Conservation (phyloP, 2,113 vertebrate species). For the Pipra filicauda region DNA sequence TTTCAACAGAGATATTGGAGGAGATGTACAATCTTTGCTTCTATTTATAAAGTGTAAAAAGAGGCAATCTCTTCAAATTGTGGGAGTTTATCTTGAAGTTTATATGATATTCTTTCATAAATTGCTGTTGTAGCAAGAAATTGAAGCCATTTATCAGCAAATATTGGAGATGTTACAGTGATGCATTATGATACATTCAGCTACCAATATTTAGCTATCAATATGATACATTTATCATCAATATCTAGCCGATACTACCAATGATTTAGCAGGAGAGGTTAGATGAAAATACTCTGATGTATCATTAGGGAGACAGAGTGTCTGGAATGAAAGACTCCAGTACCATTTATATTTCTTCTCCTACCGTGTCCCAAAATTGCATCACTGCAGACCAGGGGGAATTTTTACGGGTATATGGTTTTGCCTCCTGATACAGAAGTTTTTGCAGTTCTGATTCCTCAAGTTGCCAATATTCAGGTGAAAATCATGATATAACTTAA, state of each 20-base stretch:
- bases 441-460: background rate
- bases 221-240: conserved; percentile 68
- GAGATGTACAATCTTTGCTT: conserved; percentile 60
- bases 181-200: conserved; percentile 67
- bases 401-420: background rate
- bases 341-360: conserved; percentile 47
- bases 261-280: conserved; percentile 62
- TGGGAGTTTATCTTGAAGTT: conserved; percentile 61
- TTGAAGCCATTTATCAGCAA: conserved; percentile 66
- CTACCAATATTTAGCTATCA: conserved; percentile 68
- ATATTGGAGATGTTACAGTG: conserved; percentile 62
- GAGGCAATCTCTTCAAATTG: conserved; percentile 64
- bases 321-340: conserved; percentile 26
- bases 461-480: background rate
- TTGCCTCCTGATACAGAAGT: background rate
- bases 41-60: conserved; percentile 63
- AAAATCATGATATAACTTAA: background rate
- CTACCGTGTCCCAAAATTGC: conserved; percentile 22
- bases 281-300: conserved; percentile 57
- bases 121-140: conserved; percentile 67
- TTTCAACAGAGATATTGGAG: conserved; percentile 55
- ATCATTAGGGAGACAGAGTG: conserved; percentile 57
- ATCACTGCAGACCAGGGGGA: background rate
- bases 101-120: conserved; percentile 65
- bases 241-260: conserved; percentile 58